Percentiles rank a stretch among this genome's conserved stretches.
These are phyloP conservation scores for Macrosoma leucophasiata DNA, from an alignment of 2,888 invertebrate species.

Conservation along the genomic window DNA sequence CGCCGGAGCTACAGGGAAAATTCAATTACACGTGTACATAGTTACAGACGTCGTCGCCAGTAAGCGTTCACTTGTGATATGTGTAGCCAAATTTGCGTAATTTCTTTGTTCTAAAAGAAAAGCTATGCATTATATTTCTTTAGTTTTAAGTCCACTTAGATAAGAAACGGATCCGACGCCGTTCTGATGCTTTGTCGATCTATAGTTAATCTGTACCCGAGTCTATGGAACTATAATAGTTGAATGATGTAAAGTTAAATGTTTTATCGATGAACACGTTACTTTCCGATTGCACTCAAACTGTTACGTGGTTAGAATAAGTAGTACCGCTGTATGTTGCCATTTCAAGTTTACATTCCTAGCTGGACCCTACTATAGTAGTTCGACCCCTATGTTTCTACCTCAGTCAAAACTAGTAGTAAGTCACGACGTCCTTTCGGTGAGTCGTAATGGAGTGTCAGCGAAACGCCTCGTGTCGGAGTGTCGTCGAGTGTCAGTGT, in stretches of 20 bases:
- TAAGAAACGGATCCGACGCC: constrained; percentile 35
- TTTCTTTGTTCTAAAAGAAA: constrained; percentile 75
- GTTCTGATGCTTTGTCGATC: constrained; percentile 36
- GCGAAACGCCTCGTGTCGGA: constrained; percentile 21
- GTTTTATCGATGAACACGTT: constrained; percentile 39
- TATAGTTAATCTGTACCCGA: constrained; percentile 43
- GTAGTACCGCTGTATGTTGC: constrained; percentile 65
- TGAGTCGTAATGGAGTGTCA: constrained; percentile 23
- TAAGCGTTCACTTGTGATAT: constrained; percentile 75
- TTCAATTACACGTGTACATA: constrained; percentile 63
- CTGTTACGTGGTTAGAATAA: constrained; percentile 53
- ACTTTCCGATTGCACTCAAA: constrained; percentile 41
- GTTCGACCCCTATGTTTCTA: constrained; percentile 69
- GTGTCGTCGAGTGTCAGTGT: constrained; percentile 23
- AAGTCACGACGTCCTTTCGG: constrained; percentile 60
- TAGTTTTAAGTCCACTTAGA: constrained; percentile 49
- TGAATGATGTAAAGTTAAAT: constrained; percentile 34
- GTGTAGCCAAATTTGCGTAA: constrained; percentile 75
- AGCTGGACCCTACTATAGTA: constrained; percentile 65
- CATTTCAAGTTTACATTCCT: constrained; percentile 69
- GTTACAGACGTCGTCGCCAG: constrained; percentile 61
- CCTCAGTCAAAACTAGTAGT: constrained; percentile 66
- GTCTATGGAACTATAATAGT: constrained; percentile 33
- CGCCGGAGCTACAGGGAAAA: constrained; percentile 66
- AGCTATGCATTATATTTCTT: constrained; percentile 68